These are phyloP conservation scores for Vireo altiloquus DNA, from an alignment of 2,113 vertebrate genomes.

Conservation along the genomic window DNA sequence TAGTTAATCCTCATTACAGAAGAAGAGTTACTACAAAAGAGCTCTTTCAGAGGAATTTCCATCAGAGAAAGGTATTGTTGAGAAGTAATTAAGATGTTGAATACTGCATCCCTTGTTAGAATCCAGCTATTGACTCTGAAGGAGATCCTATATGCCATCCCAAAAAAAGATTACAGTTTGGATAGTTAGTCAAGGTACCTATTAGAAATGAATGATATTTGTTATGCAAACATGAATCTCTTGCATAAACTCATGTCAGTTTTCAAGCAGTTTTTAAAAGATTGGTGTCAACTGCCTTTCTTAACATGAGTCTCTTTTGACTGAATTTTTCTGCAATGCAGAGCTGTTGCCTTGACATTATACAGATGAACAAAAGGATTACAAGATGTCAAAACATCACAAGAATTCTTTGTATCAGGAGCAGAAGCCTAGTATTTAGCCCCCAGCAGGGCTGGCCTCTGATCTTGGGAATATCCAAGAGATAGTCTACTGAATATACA, in stretches of 20 bases:
- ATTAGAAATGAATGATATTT: conserved; percentile 17
- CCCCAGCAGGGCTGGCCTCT: conserved; percentile 37
- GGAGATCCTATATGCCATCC: neutral
- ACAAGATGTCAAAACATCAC: conserved; percentile 49
- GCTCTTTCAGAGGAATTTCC: neutral
- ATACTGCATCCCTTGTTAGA: neutral
- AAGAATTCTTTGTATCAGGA: conserved; percentile 1
- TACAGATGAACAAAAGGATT: conserved; percentile 47
- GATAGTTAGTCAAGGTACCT: neutral
- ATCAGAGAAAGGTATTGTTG: neutral
- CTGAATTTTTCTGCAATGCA: conserved; percentile 26
- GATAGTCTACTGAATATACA: neutral
- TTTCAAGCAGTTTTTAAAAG: conserved; percentile 14
- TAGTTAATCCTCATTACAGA: neutral
- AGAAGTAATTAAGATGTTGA: conserved; percentile 21
- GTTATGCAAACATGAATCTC: conserved; percentile 14
- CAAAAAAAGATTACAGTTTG: neutral
- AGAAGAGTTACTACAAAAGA: neutral
- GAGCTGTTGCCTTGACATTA: neutral
- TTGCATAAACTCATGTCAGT: conserved; percentile 31
- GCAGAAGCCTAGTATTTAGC: conserved; percentile 44
- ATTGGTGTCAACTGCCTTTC: conserved; percentile 33
- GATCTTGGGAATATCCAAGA: conserved; percentile 20
- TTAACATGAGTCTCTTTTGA: conserved; percentile 23
- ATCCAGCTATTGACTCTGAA: neutral